phyloP scores from a whole-genome alignment of 92 coral and sea anemone genomes.

The Siderastrea siderea region DNA sequence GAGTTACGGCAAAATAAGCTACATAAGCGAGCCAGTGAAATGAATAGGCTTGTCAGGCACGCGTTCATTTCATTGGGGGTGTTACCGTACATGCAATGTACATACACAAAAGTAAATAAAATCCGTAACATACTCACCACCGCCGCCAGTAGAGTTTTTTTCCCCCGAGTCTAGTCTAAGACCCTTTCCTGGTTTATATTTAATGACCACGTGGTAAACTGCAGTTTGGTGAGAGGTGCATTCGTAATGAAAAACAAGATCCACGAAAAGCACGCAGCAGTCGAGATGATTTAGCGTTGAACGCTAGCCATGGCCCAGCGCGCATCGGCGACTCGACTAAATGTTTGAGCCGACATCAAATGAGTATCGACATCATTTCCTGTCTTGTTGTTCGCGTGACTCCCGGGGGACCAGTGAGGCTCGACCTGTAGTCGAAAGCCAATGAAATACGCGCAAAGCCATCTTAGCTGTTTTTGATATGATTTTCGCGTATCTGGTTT shows the following conservation, averaged over 20 bases:
- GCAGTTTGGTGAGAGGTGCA: neutral
- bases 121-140: constrained; percentile 7
- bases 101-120: constrained; percentile 19
- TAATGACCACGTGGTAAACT: constrained; percentile 23
- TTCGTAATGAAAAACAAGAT: neutral
- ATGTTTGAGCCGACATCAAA: constrained; percentile 55
- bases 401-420: constrained; percentile 51
- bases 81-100: constrained; percentile 19
- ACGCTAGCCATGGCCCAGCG: constrained; percentile 43
- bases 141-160: constrained; percentile 19
- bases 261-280: neutral
- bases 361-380: constrained; percentile 58
- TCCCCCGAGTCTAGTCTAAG: neutral
- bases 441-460: constrained; percentile 35
- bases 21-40: neutral
- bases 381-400: constrained; percentile 61
- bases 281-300: constrained; percentile 19
- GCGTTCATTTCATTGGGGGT: constrained; percentile 34
- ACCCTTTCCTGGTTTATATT: neutral
- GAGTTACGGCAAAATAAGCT: neutral
- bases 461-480: constrained; percentile 11
- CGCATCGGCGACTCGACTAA: constrained; percentile 19
- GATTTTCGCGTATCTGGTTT: constrained; percentile 29
- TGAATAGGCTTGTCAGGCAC: neutral
- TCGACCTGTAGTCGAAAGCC: constrained; percentile 32